Evolutionary conservation across 2,797 vertebrate species (phyloP).

Genomic region (Antennarius maculatus): DNA sequence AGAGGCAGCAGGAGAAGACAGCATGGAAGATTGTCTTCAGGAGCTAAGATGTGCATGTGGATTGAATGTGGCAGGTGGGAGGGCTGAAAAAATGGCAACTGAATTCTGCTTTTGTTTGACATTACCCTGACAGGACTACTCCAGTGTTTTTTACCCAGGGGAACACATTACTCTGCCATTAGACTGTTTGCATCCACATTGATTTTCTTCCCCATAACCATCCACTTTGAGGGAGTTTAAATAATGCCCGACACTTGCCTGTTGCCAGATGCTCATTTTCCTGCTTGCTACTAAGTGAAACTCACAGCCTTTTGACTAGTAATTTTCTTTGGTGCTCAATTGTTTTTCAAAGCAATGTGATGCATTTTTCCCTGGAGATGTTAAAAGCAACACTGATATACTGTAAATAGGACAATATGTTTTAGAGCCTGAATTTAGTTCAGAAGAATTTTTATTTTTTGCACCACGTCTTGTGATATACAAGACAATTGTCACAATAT

Average conservation of each 20-base stretch:
- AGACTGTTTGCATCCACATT: constrained; percentile 67
- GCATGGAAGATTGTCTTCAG: constrained; percentile 36
- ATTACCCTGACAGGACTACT: constrained; percentile 45
- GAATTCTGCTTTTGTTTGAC: constrained; percentile 30
- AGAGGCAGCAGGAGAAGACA: constrained; percentile 31
- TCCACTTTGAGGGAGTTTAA: constrained; percentile 69
- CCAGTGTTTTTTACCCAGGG: constrained; percentile 39
- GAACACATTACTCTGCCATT: constrained; percentile 65
- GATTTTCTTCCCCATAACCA: constrained; percentile 65
- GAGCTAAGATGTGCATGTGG: constrained; percentile 36
- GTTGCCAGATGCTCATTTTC: constrained; percentile 58
- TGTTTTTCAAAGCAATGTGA: constrained; percentile 54
- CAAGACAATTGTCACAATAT: constrained; percentile 7
- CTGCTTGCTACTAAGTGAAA: constrained; percentile 58
- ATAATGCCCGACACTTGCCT: constrained; percentile 58
- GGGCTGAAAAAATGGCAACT: constrained; percentile 29
- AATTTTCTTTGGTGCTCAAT: constrained; percentile 59
- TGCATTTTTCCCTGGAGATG: constrained; percentile 56
- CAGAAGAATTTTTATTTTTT: constrained; percentile 43
- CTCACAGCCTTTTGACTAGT: constrained; percentile 66
- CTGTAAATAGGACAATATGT: constrained; percentile 45
- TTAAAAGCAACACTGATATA: constrained; percentile 38
- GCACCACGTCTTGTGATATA: constrained; percentile 26
- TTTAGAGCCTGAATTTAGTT: constrained; percentile 33
- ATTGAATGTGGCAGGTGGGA: constrained; percentile 56